Evolutionary conservation across 53 echinoderm and acorn worm genomes (phyloP), one percentile per base, ranked within the genome.

Genomic region (Crossaster papposus): DNA sequence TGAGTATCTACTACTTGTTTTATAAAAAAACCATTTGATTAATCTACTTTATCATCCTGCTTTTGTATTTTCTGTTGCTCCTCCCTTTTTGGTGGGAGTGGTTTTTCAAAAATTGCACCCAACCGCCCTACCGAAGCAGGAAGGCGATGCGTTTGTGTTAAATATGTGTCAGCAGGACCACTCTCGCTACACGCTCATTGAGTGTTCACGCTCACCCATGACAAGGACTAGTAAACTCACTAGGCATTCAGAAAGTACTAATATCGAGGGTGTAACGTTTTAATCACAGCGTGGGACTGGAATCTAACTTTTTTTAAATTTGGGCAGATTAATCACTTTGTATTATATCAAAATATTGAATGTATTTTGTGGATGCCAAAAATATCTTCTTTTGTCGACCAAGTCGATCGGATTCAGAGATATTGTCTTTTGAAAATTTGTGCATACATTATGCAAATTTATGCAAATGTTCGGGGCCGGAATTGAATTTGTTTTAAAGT

Each of bases 101-200:
- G 85, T 5, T 44, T 91, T 94, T 90, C 93, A 95, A 93, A 95
- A 95, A 95, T 95, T 95, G 95, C 95, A 95, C 95, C 93, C 95
- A 32, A 92, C 95, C 95, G 54, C 73, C 55, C 55, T 65, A 75
- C 88, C 91, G 18, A 71, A 79, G 85, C 58, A 70, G 74, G 82
- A 72, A 51, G 93, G 95, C 80, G 95, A 85, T 93, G 93, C 86
- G 89, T 52, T 14, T 37, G 88, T 91, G 89, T 89, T 91, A 30
- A n/a, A 72, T 87, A 90, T 93, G 93, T 95, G 95, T 95, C 88
- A 95, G 95, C 95, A 95, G 91, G 86, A 93, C 90, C 93, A 95
- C 86, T 90, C 95, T 95, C 95, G 90, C 95, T 90, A 95, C 92
- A 93, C 95, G 95, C 88, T 95, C 95, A 95, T 95, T 95, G 93